These are phyloP conservation scores for Acipenser oxyrinchus DNA, from an alignment of 2,797 vertebrate species.

Conservation along the genomic window DNA sequence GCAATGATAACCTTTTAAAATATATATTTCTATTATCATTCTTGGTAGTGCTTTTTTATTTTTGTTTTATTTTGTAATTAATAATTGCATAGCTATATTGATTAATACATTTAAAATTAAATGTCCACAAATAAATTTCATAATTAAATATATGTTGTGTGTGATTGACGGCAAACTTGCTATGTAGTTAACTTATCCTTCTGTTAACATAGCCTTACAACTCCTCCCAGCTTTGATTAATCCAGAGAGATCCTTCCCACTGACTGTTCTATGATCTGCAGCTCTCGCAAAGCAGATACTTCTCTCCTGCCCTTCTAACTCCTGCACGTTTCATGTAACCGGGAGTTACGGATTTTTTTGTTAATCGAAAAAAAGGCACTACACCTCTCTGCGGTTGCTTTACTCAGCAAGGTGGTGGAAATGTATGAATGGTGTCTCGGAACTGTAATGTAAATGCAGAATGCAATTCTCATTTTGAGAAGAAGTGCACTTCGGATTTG, in stretches of 20 bases:
- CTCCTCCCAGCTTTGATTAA: constrained; percentile 32
- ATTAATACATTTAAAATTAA: no score
- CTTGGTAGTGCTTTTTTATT: no score
- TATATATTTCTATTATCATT: no score
- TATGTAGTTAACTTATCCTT: no score
- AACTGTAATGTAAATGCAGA: constrained; percentile 5
- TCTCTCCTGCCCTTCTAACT: constrained; percentile 13
- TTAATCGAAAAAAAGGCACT: constrained; percentile 7
- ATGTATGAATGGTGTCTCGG: constrained; percentile 8
- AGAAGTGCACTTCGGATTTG: not conserved
- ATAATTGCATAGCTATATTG: no score
- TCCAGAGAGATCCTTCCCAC: constrained; percentile 27
- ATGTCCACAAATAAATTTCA: no score
- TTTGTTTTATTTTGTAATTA: no score
- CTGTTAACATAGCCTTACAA: not conserved
- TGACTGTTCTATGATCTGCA: constrained; percentile 4
- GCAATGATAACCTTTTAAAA: no score
- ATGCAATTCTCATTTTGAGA: constrained; percentile 3
- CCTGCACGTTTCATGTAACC: constrained; percentile 14
- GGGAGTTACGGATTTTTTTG: constrained; percentile 8
- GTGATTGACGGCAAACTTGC: no score
- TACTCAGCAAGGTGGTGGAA: not conserved
- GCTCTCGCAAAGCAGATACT: constrained; percentile 23
- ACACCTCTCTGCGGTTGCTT: not conserved
- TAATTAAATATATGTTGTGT: no score